Percentiles rank a stretch among this genome's conserved stretches.
phyloP scores from a whole-genome alignment of 1,140 invertebrate species.

The Gyrodactylus salaris region DNA sequence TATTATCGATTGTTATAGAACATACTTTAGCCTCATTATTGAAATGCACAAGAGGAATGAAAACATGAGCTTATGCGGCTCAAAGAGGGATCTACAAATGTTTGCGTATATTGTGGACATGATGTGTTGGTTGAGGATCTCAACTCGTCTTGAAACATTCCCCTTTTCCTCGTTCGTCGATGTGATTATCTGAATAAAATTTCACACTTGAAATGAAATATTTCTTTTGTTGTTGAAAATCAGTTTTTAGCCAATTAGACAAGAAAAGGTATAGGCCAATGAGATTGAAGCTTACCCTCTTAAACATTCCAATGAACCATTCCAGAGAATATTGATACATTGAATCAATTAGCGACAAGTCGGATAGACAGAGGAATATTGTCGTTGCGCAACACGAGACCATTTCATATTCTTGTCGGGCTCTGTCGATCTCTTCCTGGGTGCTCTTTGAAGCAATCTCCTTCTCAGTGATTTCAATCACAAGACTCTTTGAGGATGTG shows the following conservation, averaged over 20 bases:
- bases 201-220: too few species aligned
- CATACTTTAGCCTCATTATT: constrained; percentile 24
- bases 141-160: constrained; percentile 16
- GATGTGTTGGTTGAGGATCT: constrained; percentile 19
- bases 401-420: constrained; percentile 18
- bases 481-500: constrained; percentile 18
- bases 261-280: too few species aligned
- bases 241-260: too few species aligned
- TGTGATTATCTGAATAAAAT: too few species aligned
- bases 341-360: constrained; percentile 20
- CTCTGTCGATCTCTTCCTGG: constrained; percentile 19
- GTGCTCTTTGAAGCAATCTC: constrained; percentile 18
- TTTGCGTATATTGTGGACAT: constrained; percentile 20
- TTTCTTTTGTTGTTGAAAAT: too few species aligned
- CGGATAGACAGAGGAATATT: constrained; percentile 21
- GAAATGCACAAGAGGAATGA: constrained; percentile 19
- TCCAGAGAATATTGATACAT: constrained; percentile 22
- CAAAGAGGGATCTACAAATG: constrained; percentile 21
- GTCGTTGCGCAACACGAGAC: constrained; percentile 20
- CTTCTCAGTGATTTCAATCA: constrained; percentile 19
- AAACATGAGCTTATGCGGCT: constrained; percentile 21
- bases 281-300: constrained; percentile 17
- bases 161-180: constrained; percentile 11
- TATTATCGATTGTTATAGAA: too few species aligned
- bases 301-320: constrained; percentile 21